Percentiles rank a stretch among this genome's conserved stretches.
These are phyloP conservation scores for Mystacornis crossleyi DNA, from an alignment of 2,113 vertebrate species.

Conservation along the genomic window DNA sequence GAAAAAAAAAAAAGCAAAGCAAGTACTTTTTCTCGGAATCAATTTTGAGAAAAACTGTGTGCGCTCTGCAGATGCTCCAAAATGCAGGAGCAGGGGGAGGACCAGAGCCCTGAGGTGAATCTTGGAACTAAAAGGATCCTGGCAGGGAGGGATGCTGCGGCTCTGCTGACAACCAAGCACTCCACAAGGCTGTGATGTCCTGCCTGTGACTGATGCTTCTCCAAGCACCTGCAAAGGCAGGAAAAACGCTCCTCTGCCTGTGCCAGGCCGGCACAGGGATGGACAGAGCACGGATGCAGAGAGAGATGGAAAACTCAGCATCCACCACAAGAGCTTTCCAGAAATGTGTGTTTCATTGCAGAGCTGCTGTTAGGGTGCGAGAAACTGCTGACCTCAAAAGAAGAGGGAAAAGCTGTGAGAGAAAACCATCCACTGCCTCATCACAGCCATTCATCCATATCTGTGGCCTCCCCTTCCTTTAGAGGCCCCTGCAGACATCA, in stretches of 20 bases:
- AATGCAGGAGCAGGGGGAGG: background rate
- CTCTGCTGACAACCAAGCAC: background rate
- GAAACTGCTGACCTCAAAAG: background rate
- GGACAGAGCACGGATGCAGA: background rate
- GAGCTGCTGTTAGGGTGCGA: background rate
- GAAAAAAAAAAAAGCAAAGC: background rate
- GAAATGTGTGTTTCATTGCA: background rate
- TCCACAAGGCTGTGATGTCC: background rate
- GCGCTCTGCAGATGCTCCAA: background rate
- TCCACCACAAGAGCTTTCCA: background rate
- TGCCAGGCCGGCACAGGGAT: accelerated
- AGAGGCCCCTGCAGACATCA: background rate
- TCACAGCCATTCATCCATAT: background rate
- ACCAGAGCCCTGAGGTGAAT: background rate
- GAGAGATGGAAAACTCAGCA: background rate
- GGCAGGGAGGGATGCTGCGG: background rate
- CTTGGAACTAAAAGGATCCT: background rate
- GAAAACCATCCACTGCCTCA: background rate
- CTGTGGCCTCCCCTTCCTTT: accelerated
- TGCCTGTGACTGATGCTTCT: background rate
- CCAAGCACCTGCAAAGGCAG: background rate
- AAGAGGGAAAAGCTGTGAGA: background rate
- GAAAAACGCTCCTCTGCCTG: background rate
- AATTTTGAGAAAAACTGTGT: background rate
- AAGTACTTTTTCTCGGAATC: background rate